Conservation (phyloP, 2,888 invertebrate genomes). For the Leptodirus hochenwartii region DNA sequence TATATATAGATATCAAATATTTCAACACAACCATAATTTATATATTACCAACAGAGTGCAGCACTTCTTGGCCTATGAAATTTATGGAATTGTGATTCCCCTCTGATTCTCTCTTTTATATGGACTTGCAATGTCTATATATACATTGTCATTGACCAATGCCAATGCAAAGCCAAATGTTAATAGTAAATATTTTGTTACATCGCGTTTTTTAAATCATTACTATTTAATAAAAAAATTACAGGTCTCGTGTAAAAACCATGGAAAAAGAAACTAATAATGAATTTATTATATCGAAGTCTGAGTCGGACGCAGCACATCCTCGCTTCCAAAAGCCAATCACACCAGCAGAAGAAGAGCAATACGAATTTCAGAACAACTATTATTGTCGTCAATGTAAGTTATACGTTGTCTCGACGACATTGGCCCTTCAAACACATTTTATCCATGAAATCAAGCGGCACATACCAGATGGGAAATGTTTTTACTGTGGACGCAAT, state of each 20-base stretch:
- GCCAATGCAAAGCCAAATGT: neutral
- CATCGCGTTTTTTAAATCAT: too few relatives aligned
- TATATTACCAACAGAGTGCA: too few relatives aligned
- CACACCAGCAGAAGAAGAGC: constrained; percentile 18
- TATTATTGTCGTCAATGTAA: constrained; percentile 21
- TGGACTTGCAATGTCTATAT: too few relatives aligned
- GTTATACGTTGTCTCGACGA: constrained; percentile 20
- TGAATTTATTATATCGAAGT: constrained; percentile 7
- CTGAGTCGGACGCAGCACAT: constrained; percentile 23
- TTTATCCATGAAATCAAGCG: constrained; percentile 19
- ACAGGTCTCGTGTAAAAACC: too few relatives aligned
- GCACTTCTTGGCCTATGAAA: too few relatives aligned
- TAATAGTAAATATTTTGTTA: constrained; percentile 1
- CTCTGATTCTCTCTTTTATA: too few relatives aligned
- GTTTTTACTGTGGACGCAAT: constrained; percentile 22
- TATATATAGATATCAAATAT: too few relatives aligned
- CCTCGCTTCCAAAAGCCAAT: constrained; percentile 20
- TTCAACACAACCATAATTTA: too few relatives aligned
- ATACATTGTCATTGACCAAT: too few relatives aligned
- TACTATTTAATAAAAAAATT: too few relatives aligned
- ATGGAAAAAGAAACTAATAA: too few relatives aligned
- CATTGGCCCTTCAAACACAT: constrained; percentile 19
- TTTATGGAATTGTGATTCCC: too few relatives aligned
- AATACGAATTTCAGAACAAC: constrained; percentile 16
- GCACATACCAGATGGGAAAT: constrained; percentile 19